Base-by-base conservation (phyloP, 2,797 vertebrate species). In the Stomatorhinus walkeri region DNA sequence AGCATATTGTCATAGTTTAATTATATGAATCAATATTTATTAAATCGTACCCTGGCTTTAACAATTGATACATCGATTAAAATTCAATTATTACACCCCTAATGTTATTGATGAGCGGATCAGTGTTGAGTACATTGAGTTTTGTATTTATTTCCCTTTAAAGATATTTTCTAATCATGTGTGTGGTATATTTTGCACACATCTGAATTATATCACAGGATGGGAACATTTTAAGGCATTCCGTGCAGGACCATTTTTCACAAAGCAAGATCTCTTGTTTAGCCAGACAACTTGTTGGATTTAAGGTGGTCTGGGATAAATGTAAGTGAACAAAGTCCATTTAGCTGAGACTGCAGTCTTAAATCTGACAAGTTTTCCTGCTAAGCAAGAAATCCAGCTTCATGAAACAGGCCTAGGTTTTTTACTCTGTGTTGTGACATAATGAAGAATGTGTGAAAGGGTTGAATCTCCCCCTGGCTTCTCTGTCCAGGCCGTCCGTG, bases 401-500 rank as follows among this genome's bases (percentile, higher is more conserved):
- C 0, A 24, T 28, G 24, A 68, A 43, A 49, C 79, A 22, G 14
- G 19, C 16, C 36, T n/a, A 43, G 43, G 16, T 83, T 22, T 46
- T 24, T 22, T 49, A 28, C 4, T 16, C 46, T 49, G 46, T 84
- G 36, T 79, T 79, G 36, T 43, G 40, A 85, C n/a, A 24, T 85
- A 24, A 85, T 64, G 52, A 32, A 2, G 32, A 59, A 32, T 36
- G 16, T 87, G 51, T 59, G 16, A 24, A 59, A 43, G 52, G 49
- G 22, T 24, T n/a, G 54, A 49, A 51, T 10, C n/a, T 54, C 46
- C 51, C 9, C 28, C 88, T 90, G 46, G 87, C 91, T 88, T 88
- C 43, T 90, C 87, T 92, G 94, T 94, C 88, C 93, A 99, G 98
- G 95, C 92, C 90, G 96, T 99, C 91, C 95, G 94, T 93, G 97